Percentiles rank a stretch among this genome's conserved stretches.
Evolutionary conservation across 2,797 vertebrate genomes (phyloP).

Genomic region (Spinus olivaceus): DNA sequence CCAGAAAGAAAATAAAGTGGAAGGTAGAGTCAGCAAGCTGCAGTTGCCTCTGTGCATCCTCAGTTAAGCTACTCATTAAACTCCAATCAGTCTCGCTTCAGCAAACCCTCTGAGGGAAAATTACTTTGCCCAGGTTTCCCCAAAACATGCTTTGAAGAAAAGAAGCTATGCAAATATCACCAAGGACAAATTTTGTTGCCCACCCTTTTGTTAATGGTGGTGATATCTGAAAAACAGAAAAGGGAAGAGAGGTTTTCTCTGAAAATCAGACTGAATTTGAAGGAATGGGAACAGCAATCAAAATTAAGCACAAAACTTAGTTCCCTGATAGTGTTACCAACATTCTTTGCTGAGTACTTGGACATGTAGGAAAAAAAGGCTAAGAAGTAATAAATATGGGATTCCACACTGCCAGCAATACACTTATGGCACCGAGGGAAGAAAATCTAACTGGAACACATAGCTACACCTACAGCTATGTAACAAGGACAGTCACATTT

Average conservation of each 20-base stretch:
- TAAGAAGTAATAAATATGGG: not conserved
- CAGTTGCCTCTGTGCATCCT: not conserved
- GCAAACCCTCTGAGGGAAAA: not conserved
- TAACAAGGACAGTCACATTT: not conserved
- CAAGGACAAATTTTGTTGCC: not conserved
- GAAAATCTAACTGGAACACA: not conserved
- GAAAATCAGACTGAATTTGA: not conserved
- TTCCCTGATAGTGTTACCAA: not conserved
- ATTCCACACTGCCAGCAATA: not conserved
- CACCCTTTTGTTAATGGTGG: not conserved
- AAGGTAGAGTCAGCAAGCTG: not conserved
- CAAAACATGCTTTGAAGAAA: not conserved
- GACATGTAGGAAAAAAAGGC: not conserved
- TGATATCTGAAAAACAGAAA: not conserved
- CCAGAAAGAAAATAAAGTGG: not conserved
- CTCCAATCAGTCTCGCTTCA: not conserved
- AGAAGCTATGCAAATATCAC: not conserved
- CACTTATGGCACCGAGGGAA: rapidly evolving
- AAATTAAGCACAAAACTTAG: not conserved
- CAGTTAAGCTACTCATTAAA: not conserved
- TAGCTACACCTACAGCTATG: not conserved
- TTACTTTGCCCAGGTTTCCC: not conserved
- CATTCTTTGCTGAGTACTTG: not conserved
- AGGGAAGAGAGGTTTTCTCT: not conserved
- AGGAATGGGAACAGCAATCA: not conserved